Base-by-base conservation (phyloP, 2,113 vertebrate species). In the Symphodus melops region DNA sequence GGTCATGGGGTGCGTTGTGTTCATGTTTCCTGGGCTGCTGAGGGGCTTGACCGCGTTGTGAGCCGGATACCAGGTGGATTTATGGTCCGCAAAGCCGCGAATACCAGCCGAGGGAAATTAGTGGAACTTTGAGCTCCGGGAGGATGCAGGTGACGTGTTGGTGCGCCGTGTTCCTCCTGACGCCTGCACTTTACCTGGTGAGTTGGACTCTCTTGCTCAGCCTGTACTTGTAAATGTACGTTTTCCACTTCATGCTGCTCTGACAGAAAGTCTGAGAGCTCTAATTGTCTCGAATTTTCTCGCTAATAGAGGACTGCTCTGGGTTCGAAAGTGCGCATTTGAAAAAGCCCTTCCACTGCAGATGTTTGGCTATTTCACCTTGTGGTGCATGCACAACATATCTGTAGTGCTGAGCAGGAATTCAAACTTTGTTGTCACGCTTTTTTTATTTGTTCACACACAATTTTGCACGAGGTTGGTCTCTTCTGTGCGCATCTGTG, bases 121-220 rank as follows among this genome's bases (percentile, higher is more conserved):
- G 93, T 84, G 95, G 95, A 97, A 96, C 95, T 97, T 96, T 97
- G 95, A 94, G 84, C 95, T 91, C 95, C 81, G 91, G 94, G 95
- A 98, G 96, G 94, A 99, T 99, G 98, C 96, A 93, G 95, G 92
- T 95, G 94, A 94, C 95, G 89, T 94, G 95, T 83, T 97, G 96
- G 95, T 96, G 96, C 95, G 95, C 96, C 86, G 95, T 96, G 93
- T 94, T 99, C 90, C 94, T 99, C 91, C 93, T 98, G 90, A 95
- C 96, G 86, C 94, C 95, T 69, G 94, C 95, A 19, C 90, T 97
- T 62, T 96, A 94, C 93, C 95, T 97, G 98, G 98, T 99, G 94
- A 98, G 98, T 96, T 84, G 1, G 8, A 72, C 9, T 28, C 16
- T 36, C 42, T 23, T 21, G 20, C 39, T 69, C 60, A 37, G 19